Evolutionary conservation across 2,113 vertebrate species (phyloP), one percentile per base, ranked within the genome.

Genomic region (Eulemur rufifrons): DNA sequence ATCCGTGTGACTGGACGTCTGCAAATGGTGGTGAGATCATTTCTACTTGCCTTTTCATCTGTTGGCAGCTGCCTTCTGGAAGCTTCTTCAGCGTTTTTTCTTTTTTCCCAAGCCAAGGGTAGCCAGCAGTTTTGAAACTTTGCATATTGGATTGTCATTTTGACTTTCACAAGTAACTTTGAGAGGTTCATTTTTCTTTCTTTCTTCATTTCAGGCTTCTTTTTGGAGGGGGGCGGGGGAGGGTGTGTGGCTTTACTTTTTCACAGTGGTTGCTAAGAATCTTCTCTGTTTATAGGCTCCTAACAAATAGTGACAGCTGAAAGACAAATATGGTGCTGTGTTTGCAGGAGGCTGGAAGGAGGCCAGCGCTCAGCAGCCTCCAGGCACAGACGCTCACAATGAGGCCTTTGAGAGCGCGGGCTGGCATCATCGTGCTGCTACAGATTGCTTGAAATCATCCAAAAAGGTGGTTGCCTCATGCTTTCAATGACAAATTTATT

Each of bases 281-380:
- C 97, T 94, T 96, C 95, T 94, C 45, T 98, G 98, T 98, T 98
- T 98, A 98, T 98, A 96, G 95, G 97, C 89, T 68, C 80, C 66
- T 98, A 97, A 98, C 97, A 98, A 98, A 97, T 45, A 50, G 97
- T 95, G 97, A 98, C 98, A 98, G 98, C 98, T 98, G 98, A 98
- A 93, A 97, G 98, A 98, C 98, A 98, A 98, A 98, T 98, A 98
- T 39, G 98, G 97, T 95, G 66, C 86, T 98, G 97, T 97, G 97
- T 94, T 96, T 98, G 95, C 96, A 97, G 96, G 96, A 9, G n/a
- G 42, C 45, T 97, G 97, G 98, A 97, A 45, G 74, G 25, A 66
- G 88, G 98, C 99, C 98, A 98, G 97, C 86, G 96, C 96, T 97
- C 91, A 86, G 94, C 97, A 96, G 97, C 91, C 92, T 97, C 91